These are phyloP conservation scores for Hypsopygia costalis DNA, from an alignment of 2,888 invertebrate genomes.

Conservation along the genomic window DNA sequence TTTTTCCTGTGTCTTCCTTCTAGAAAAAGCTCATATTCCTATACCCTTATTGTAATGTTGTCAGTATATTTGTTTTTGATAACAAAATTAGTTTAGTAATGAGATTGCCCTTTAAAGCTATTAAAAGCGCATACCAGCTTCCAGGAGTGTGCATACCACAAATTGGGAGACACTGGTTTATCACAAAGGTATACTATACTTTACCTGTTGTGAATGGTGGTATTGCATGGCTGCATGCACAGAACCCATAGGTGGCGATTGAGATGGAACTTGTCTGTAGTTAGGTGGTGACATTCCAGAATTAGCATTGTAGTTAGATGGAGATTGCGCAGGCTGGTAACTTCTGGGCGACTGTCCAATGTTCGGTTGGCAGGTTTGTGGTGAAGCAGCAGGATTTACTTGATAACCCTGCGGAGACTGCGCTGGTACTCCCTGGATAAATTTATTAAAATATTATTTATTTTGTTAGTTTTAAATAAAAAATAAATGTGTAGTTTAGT, in stretches of 20 bases:
- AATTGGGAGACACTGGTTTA: no score
- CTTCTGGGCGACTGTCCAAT: slow-evolving; percentile 63
- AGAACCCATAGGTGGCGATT: slow-evolving; percentile 71
- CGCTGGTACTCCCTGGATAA: slow-evolving; percentile 51
- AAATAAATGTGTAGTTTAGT: no score
- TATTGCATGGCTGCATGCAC: slow-evolving; percentile 74
- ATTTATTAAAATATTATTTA: neutral
- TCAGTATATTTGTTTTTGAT: no score
- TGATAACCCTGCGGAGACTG: slow-evolving; percentile 78
- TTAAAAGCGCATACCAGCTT: no score
- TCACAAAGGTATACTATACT: no score
- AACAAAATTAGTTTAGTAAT: no score
- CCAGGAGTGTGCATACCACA: no score
- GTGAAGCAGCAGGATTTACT: slow-evolving; percentile 76
- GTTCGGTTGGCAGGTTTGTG: slow-evolving; percentile 67
- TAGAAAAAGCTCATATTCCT: no score
- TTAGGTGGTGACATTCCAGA: slow-evolving; percentile 80
- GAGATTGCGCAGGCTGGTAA: slow-evolving; percentile 80
- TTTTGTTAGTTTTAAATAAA: no score
- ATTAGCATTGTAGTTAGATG: slow-evolving; percentile 61
- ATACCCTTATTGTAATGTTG: no score
- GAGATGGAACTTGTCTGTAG: slow-evolving; percentile 70
- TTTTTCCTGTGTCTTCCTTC: no score
- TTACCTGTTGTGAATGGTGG: slow-evolving; percentile 71
- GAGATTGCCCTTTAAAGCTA: no score